Conservation (phyloP, 2,888 invertebrate species). For the Pterostichus niger region DNA sequence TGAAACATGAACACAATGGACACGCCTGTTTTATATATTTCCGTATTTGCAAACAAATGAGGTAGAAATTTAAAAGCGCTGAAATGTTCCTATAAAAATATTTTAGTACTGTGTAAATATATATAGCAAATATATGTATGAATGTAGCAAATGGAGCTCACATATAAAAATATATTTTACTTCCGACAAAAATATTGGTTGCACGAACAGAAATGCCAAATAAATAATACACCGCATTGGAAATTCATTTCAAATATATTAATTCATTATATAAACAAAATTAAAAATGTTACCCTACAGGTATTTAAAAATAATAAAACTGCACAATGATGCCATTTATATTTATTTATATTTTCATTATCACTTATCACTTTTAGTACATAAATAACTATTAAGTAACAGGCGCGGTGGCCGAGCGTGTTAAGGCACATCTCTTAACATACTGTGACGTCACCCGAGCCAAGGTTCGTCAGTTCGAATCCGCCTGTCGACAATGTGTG, state of each 20-base stretch:
- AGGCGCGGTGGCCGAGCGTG: too few relatives aligned
- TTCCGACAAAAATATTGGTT: constrained; percentile 27
- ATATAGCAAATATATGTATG: constrained; percentile 23
- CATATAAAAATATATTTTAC: constrained; percentile 20
- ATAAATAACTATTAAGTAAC: too few relatives aligned
- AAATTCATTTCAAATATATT: constrained; percentile 6
- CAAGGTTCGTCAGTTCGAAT: too few relatives aligned
- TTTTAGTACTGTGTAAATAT: constrained; percentile 52
- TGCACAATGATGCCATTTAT: background rate
- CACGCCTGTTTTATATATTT: constrained; percentile 57
- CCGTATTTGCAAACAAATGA: constrained; percentile 55
- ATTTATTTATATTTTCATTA: too few relatives aligned
- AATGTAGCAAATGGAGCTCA: constrained; percentile 30
- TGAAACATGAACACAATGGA: constrained; percentile 42
- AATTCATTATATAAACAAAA: constrained; percentile 15
- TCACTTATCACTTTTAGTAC: too few relatives aligned
- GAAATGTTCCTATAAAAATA: constrained; percentile 59
- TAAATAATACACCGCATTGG: constrained; percentile 30
- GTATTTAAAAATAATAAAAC: background rate
- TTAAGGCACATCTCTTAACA: too few relatives aligned
- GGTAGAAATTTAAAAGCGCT: constrained; percentile 53
- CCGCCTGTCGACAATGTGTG: too few relatives aligned
- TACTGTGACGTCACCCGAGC: too few relatives aligned
- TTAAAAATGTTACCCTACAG: background rate
- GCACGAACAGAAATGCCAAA: constrained; percentile 32